Evolutionary conservation across 1,140 invertebrate species (phyloP), one percentile per base, ranked within the genome.

Genomic region (Samia ricini): DNA sequence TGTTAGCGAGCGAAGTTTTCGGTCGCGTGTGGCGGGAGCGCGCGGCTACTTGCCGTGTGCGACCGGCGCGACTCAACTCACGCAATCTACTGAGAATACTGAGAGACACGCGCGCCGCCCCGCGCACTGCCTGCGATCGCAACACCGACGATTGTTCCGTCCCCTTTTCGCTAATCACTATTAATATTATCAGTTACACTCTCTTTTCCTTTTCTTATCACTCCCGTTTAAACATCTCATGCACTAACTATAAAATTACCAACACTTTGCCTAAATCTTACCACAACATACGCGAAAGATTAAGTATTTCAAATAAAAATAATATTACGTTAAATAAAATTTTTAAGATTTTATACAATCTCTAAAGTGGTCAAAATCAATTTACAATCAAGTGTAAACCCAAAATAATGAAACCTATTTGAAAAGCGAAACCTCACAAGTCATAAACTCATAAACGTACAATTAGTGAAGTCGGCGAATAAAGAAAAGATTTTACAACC

Each of bases 401-500:
- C 69, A 72, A 21, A 77, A 85, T 81, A 81, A 85, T 74, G 72
- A 79, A 71, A 72, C 81, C 79, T 74, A 88, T n/a, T 77, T 83
- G 78, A 79, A 81, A 85, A 88, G 84, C 80, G 72, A 83, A 85
- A 81, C 80, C 83, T 78, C 84, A 87, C 68, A 88, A 84, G 81
- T 82, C 83, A 76, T 90, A 90, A 88, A 88, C 80, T 88, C 87
- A 88, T 88, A 88, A 88, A 88, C 83, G 83, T 88, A 90, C 88
- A 90, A 90, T 90, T 90, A 90, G 88, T 88, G 81, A 90, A 89
- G 88, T 82, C 79, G 85, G 76, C 82, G 74, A 86, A 78, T 88
- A 88, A 88, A 90, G 88, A 90, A 90, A 90, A 88, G 88, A 90
- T 90, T 90, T 90, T 90, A 90, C 85, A 90, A 89, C 81, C 85